These are phyloP conservation scores for Rhabdomys dilectus DNA, from an alignment of 2,113 vertebrate genomes.

Conservation along the genomic window DNA sequence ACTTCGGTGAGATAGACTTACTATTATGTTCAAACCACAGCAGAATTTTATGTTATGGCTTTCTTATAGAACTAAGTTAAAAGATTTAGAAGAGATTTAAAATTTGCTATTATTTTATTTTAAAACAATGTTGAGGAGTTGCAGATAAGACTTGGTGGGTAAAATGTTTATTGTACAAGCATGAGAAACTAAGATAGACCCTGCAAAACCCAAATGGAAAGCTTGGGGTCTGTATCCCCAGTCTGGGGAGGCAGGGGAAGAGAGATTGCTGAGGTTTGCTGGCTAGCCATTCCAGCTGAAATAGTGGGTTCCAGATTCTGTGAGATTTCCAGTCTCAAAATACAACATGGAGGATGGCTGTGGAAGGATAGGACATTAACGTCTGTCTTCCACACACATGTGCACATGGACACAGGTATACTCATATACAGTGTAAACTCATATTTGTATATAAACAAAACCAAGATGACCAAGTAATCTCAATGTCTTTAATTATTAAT, in stretches of 20 bases:
- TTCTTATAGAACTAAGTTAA: background rate
- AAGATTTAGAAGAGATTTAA: background rate
- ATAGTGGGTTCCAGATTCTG: background rate
- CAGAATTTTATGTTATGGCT: background rate
- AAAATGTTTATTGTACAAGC: background rate
- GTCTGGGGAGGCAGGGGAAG: too few species aligned
- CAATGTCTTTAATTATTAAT: background rate
- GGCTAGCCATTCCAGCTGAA: background rate
- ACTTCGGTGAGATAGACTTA: too few species aligned
- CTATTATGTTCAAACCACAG: too few species aligned
- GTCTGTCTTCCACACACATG: background rate
- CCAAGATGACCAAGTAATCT: background rate
- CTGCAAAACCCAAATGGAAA: background rate
- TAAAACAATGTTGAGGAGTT: background rate
- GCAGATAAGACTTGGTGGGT: background rate
- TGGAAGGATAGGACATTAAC: too few species aligned
- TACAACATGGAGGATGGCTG: background rate
- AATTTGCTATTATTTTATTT: background rate
- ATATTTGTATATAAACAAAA: background rate
- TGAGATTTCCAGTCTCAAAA: background rate
- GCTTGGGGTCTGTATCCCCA: background rate
- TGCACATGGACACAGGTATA: background rate
- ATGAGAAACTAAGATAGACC: background rate
- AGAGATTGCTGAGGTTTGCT: background rate
- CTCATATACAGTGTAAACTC: too few species aligned